Evolutionary conservation across 2,888 invertebrate genomes (phyloP), one percentile per base, ranked within the genome.

Genomic region (Synanthedon vespiformis): DNA sequence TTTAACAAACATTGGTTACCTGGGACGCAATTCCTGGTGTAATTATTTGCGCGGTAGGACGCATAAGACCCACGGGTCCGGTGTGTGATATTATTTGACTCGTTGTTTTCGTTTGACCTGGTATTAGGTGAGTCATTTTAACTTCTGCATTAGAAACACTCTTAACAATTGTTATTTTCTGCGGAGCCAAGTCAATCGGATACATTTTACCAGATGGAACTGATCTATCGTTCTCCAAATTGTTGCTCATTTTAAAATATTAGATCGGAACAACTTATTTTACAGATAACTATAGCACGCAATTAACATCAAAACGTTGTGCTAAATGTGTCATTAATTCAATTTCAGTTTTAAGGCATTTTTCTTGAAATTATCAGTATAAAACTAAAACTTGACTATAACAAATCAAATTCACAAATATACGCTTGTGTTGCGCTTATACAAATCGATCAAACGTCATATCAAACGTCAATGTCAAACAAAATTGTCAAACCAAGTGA

Each of bases 201-300:
- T 89, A 88, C 74, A 88, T 88, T 79, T 90, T 90, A 60, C 82
- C 82, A 64, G 83, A 70, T 60, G 89, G 84, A 58, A 81, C 69
- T 63, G 90, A 88, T 62, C 90, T 89, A 62, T 90, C 90, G 63
- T 88, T 89, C 64, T 88, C 88, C 64, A 82, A 72, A 76, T 85
- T 86, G 62, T 70, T 77, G 65, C 78, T 87, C 88, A 88, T 88
- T 70, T 64, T 80, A 64, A 48, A 48, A 48, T 34, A 34, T 34
- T 10, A 34, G 2, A 10, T 3, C 27, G 27, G 8, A 34, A 34
- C 27, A 34, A 34, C 8, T 34, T 34, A 34, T 8, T 34, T 8
- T 34, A 34, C 6, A 34, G 10, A 34, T 34, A 34, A 34, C 34
- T 34, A 34, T 8, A 8, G 34, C 10, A 34, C 34, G 34, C 34